Evolutionary conservation across 2,888 invertebrate genomes (phyloP), one percentile per base, ranked within the genome.

Genomic region (Oscheius sp.): DNA sequence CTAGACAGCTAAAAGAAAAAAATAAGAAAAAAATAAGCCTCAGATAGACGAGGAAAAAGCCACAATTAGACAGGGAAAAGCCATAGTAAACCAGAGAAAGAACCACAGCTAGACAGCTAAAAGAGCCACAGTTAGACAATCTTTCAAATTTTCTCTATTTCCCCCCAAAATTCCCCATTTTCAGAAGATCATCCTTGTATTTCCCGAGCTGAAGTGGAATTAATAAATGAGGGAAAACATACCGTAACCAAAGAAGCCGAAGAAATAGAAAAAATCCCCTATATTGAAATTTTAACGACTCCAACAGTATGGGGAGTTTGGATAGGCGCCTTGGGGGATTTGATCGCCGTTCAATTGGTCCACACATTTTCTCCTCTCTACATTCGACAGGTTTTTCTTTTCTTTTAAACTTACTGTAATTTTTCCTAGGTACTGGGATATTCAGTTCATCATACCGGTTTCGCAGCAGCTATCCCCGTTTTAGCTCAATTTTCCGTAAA

Each of bases 261-360:
- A 13, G 66, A 66, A 25, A 43, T 41, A 12, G 69, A 69, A 43
- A 55, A 69, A 64, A 84, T 85, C 9, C 87, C 87, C 2, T 86
- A 86, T 66, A 69, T 79, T 27, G 81, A 81, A 21, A 84, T 87
- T 46, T 56, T 84, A 43, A 74, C 80, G 9, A 86, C 87, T 27
- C 84, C 82, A 7, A 82, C 85, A 2, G 82, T 87, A 59, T 87
- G 87, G 87, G 87, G 83, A 1, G 82, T 87, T 29, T 82, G 87
- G 76, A 80, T 87, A 16, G 86, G 87, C 6, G 86, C 86, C 2
- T 78, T 86, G n/a, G 87, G 87, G 1, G 86, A 87, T 74, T 80
- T 87, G 21, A 80, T 87, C 27, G 87, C 87, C 13, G 85, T 86
- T 41, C 87, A 84, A 76, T 69, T 84, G 12, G 82, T 84, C 25